These are phyloP conservation scores for Heteractis magnifica DNA, from an alignment of 92 coral and sea anemone species.

Conservation along the genomic window DNA sequence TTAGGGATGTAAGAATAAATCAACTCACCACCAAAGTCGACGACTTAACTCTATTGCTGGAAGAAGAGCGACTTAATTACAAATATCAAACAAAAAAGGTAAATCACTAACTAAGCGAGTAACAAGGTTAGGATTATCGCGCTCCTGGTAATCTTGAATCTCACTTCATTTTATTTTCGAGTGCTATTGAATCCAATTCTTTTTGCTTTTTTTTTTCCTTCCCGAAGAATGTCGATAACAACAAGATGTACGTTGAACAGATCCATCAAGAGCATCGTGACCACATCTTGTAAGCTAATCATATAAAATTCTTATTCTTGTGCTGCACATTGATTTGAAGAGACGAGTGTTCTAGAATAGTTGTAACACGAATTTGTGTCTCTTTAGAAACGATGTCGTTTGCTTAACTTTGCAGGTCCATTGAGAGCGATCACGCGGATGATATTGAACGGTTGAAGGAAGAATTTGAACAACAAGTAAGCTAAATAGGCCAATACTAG, in stretches of 20 bases:
- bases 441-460: constrained; percentile 70
- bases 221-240: constrained; percentile 60
- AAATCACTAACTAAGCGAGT: neutral
- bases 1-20: constrained; percentile 71
- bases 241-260: constrained; percentile 60
- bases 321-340: neutral
- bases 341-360: neutral
- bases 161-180: neutral
- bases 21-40: constrained; percentile 70
- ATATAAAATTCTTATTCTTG: neutral
- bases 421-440: constrained; percentile 75
- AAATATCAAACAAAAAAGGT: constrained; percentile 69
- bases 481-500: too few relatives aligned
- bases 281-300: constrained; percentile 64
- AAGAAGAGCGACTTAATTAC: constrained; percentile 82
- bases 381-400: neutral
- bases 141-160: neutral
- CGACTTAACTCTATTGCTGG: constrained; percentile 67
- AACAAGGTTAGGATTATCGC: too few relatives aligned
- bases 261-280: constrained; percentile 81
- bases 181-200: neutral
- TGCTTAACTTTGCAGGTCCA: constrained; percentile 45
- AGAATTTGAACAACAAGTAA: constrained; percentile 62
- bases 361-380: too few relatives aligned
- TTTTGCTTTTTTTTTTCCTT: neutral